These are phyloP conservation scores for Motacilla alba DNA, from an alignment of 2,113 vertebrate genomes.

Conservation along the genomic window DNA sequence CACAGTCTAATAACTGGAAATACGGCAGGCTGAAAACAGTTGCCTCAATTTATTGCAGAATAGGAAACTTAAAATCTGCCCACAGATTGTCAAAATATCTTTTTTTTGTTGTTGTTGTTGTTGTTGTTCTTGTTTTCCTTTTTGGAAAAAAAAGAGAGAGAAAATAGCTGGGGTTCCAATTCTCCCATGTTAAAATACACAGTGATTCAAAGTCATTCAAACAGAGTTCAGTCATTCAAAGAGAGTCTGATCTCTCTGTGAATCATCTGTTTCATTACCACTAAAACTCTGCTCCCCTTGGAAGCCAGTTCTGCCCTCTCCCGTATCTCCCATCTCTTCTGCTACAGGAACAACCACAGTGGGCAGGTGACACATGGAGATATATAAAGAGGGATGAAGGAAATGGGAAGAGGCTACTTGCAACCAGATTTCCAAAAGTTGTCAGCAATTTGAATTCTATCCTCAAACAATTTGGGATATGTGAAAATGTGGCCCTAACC, in stretches of 20 bases:
- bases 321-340: not conserved
- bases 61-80: not conserved
- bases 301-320: not conserved
- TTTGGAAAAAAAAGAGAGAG: not conserved
- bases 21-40: not conserved
- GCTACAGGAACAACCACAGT: fast-evolving
- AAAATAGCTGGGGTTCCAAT: not conserved
- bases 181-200: not conserved
- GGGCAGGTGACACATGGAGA: not conserved
- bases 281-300: not conserved
- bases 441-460: not conserved
- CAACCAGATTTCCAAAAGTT: not conserved
- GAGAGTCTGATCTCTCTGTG: not conserved
- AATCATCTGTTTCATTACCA: not conserved
- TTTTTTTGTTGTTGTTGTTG: no score
- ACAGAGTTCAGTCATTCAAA: not conserved
- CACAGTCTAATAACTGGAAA: not conserved
- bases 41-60: not conserved
- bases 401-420: not conserved
- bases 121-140: not conserved
- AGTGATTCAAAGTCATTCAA: not conserved
- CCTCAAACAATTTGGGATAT: not conserved
- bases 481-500: not conserved
- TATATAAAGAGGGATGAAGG: not conserved
- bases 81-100: not conserved